phyloP scores from a whole-genome alignment of 2,797 vertebrate species.

The Melanotaenia pygmaea region DNA sequence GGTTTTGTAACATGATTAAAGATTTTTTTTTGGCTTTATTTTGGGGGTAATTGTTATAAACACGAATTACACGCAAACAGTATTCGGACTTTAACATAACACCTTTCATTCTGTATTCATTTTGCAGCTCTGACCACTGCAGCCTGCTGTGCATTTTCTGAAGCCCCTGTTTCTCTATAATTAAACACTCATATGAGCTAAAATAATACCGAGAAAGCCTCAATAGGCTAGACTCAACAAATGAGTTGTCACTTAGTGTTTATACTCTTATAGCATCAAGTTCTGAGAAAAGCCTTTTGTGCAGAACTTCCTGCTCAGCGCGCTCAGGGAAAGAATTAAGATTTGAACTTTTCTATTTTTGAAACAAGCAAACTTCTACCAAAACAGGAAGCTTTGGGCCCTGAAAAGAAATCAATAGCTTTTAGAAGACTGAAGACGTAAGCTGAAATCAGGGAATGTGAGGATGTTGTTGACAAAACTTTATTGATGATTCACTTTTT shows the following conservation, averaged over 20 bases:
- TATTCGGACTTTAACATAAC: slow-evolving; percentile 6
- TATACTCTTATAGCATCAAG: not conserved
- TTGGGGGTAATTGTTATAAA: not conserved
- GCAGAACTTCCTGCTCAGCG: not conserved
- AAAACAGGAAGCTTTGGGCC: not conserved
- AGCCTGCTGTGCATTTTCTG: slow-evolving; percentile 25
- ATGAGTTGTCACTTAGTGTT: not conserved
- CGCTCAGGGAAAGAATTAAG: not conserved
- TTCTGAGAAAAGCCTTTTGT: not conserved
- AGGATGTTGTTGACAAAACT: not conserved
- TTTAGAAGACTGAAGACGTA: not conserved
- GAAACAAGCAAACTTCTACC: not conserved
- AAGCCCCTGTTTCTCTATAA: not conserved
- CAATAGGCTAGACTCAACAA: slow-evolving; percentile 1
- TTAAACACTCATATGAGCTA: not conserved
- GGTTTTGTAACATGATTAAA: not conserved
- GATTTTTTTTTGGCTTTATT: not conserved
- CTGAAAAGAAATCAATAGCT: not conserved
- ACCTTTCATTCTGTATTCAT: slow-evolving; percentile 22
- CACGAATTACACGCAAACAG: not conserved
- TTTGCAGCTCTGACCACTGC: slow-evolving; percentile 7
- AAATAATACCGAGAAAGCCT: slow-evolving; percentile 5
- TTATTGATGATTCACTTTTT: not conserved
- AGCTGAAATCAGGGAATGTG: not conserved
- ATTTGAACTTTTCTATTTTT: not conserved